Evolutionary conservation across 2,888 invertebrate genomes (phyloP).

Genomic region (Epirrita christyi): DNA sequence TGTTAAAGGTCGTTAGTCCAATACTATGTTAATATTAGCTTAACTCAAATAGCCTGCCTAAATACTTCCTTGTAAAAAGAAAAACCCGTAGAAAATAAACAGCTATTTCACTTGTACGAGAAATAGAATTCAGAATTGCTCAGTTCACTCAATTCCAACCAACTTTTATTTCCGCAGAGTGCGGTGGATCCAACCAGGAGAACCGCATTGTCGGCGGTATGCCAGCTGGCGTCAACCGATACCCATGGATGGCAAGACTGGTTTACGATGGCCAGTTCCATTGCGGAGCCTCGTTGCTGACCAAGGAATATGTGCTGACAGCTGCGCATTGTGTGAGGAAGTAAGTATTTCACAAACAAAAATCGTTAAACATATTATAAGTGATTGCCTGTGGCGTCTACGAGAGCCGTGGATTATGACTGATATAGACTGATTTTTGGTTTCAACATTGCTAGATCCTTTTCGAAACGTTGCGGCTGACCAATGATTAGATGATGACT

Average conservation of each 20-base stretch:
- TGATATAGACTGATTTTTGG: too few relatives aligned
- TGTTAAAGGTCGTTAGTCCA: not conserved
- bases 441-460: too few relatives aligned
- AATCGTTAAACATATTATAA: not conserved
- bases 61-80: constrained; percentile 5
- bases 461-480: too few relatives aligned
- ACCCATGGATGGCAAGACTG: constrained; percentile 94
- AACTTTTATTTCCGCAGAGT: constrained; percentile 85
- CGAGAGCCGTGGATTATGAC: too few relatives aligned
- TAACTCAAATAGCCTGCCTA: not conserved
- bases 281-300: constrained; percentile 93
- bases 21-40: not conserved
- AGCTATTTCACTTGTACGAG: constrained; percentile 17
- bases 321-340: constrained; percentile 94
- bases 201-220: constrained; percentile 94
- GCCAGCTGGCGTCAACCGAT: constrained; percentile 92
- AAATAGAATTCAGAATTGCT: constrained; percentile 21
- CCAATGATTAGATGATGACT: too few relatives aligned
- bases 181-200: constrained; percentile 93
- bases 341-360: constrained; percentile 67
- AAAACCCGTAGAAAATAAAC: constrained; percentile 19
- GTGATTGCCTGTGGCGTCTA: too few relatives aligned
- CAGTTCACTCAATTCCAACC: constrained; percentile 43
- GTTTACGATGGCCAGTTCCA: constrained; percentile 95
- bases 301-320: constrained; percentile 93